Base-by-base conservation (phyloP, 2,113 vertebrate species). In the Apaloderma vittatum region DNA sequence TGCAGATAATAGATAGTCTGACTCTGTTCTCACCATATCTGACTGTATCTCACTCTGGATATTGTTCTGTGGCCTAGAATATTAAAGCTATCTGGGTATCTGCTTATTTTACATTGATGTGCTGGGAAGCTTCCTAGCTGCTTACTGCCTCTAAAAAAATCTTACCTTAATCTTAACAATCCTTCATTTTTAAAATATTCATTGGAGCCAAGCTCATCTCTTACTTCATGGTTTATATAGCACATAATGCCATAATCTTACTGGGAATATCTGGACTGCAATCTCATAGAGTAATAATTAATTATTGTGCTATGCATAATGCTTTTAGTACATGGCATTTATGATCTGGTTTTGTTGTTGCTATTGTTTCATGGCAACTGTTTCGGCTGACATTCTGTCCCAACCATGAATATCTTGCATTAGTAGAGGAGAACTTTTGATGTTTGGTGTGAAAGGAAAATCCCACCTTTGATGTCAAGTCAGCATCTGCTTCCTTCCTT, bases 401-500 rank as follows among this genome's bases (percentile, higher is more conserved):
- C 66, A 72, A 34, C 19, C 26, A 88, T 2, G 8, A 93, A 37
- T 12, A 71, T 46, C 62, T 91, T 66, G 74, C 83, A 81, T 67
- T 94, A 79, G 75, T 37, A 80, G 40, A 83, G 30, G 21, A 86
- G 43, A 22, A 51, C 3, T 92, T 96, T 27, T 66, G 65, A 73
- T 80, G 34, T 65, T 93, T 63, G 59, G 11, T 66, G 43, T 73
- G 49, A 58, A 87, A 88, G 78, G 74, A 92, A 96, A 82, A 90
- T 52, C 46, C 36, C 30, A 81, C 36, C 43, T 86, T 83, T 90
- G 68, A 85, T 87, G 32, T 93, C 59, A 58, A 95, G 70, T 82
- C 74, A 92, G 24, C 55, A 21, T 80, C 82, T 92, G n/a, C 63
- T 88, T 80, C 70, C 75, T 92, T 95, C 37, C 40, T 82, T 89